These are phyloP conservation scores for Ifrita kowaldi DNA, from an alignment of 2,113 vertebrate species.

Conservation along the genomic window DNA sequence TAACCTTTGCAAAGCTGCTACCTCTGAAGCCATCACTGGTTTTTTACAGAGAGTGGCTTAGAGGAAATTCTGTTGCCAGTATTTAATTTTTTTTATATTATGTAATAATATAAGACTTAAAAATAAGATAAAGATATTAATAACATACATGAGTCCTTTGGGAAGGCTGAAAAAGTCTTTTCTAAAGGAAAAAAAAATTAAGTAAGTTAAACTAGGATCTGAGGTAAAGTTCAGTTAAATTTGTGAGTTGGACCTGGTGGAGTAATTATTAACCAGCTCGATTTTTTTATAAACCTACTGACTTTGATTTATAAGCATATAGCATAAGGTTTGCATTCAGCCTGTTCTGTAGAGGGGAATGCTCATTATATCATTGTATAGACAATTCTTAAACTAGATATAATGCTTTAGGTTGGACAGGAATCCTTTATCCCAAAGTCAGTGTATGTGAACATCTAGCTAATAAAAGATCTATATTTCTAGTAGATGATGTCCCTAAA, in stretches of 20 bases:
- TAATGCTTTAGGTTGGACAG: background rate
- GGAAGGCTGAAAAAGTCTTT: background rate
- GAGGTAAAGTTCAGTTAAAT: background rate
- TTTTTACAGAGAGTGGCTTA: background rate
- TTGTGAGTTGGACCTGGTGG: background rate
- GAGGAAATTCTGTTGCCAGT: background rate
- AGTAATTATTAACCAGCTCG: background rate
- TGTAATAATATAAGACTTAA: background rate
- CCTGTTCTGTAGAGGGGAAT: background rate
- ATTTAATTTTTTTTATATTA: background rate
- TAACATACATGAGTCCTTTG: background rate
- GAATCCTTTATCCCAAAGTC: background rate
- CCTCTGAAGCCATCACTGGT: background rate
- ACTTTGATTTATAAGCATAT: background rate
- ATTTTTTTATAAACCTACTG: background rate
- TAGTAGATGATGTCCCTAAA: background rate
- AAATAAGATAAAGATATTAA: background rate
- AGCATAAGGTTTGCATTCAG: background rate
- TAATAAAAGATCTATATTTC: background rate
- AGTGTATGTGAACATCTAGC: background rate
- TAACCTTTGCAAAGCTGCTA: background rate
- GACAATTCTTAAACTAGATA: background rate
- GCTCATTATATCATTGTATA: background rate
- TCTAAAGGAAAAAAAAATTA: background rate
- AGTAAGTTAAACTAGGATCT: background rate